Conservation (phyloP, 2,888 invertebrate species). For the Apodemia zela region DNA sequence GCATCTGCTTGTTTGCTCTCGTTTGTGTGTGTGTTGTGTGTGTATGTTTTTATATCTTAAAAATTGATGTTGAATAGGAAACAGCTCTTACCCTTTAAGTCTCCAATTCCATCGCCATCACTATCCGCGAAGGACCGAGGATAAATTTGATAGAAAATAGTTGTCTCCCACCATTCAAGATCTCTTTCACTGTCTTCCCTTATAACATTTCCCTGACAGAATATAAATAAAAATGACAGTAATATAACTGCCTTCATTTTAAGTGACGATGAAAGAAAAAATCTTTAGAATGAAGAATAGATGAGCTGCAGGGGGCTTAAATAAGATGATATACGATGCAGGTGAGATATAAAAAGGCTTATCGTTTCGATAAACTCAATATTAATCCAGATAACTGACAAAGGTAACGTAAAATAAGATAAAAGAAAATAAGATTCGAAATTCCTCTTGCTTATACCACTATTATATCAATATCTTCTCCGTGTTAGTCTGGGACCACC, state of each 20-base stretch:
- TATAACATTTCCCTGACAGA: constrained; percentile 40
- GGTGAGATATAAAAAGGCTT: not conserved
- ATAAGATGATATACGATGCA: not conserved
- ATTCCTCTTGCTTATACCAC: too few relatives aligned
- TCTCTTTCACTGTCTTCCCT: constrained; percentile 41
- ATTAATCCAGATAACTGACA: not conserved
- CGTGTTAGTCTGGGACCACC: too few relatives aligned
- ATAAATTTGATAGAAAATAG: constrained; percentile 89
- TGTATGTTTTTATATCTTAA: too few relatives aligned
- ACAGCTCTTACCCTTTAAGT: constrained; percentile 67
- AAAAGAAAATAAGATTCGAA: too few relatives aligned
- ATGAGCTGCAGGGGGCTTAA: not conserved
- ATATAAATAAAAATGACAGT: constrained; percentile 43
- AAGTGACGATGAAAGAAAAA: not conserved
- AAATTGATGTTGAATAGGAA: too few relatives aligned
- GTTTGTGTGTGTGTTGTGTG: too few relatives aligned
- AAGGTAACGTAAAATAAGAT: not conserved
- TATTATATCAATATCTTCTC: too few relatives aligned
- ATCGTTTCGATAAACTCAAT: not conserved
- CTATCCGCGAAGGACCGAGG: constrained; percentile 89
- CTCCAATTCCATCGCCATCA: constrained; percentile 86
- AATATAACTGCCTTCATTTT: constrained; percentile 47
- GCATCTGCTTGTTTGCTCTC: too few relatives aligned
- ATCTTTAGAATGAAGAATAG: not conserved
- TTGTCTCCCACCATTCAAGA: constrained; percentile 87